Percentiles rank a stretch among this genome's conserved stretches.
Evolutionary conservation across 1,140 invertebrate species (phyloP).

Genomic region (fruit fly (Drosophila melanogaster)): DNA sequence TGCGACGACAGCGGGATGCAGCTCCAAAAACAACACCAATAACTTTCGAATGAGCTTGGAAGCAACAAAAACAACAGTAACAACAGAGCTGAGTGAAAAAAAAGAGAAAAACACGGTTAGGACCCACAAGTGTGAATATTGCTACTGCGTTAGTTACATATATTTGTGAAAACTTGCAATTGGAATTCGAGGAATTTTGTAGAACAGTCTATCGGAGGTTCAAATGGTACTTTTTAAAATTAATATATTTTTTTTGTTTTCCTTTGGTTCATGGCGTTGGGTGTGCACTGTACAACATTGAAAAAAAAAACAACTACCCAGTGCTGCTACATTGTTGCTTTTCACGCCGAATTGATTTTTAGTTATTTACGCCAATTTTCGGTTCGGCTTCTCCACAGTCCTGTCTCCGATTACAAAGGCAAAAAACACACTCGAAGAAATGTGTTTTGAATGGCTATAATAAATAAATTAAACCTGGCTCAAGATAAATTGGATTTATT

Average conservation of each 20-base stretch:
- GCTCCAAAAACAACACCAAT: slow-evolving; percentile 48
- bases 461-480: too few relatives aligned
- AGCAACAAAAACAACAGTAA: slow-evolving; percentile 24
- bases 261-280: not conserved
- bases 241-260: too few relatives aligned
- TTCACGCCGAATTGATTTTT: slow-evolving; percentile 80
- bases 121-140: not conserved
- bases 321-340: slow-evolving; percentile 45
- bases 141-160: not conserved
- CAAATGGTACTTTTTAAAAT: too few relatives aligned
- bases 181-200: too few relatives aligned
- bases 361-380: slow-evolving; percentile 76
- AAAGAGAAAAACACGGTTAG: slow-evolving; percentile 4
- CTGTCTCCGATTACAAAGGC: slow-evolving; percentile 46
- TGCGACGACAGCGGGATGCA: slow-evolving; percentile 49
- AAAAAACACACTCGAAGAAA: slow-evolving; percentile 22
- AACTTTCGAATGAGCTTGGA: slow-evolving; percentile 78
- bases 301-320: slow-evolving; percentile 16
- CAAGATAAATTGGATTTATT: not conserved
- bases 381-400: slow-evolving; percentile 35
- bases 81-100: slow-evolving; percentile 9
- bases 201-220: too few relatives aligned
- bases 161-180: too few relatives aligned
- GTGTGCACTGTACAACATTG: not conserved
- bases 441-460: not conserved